Evolutionary conservation across 2,113 vertebrate genomes (phyloP).

Genomic region (Tragelaphus buxtoni): DNA sequence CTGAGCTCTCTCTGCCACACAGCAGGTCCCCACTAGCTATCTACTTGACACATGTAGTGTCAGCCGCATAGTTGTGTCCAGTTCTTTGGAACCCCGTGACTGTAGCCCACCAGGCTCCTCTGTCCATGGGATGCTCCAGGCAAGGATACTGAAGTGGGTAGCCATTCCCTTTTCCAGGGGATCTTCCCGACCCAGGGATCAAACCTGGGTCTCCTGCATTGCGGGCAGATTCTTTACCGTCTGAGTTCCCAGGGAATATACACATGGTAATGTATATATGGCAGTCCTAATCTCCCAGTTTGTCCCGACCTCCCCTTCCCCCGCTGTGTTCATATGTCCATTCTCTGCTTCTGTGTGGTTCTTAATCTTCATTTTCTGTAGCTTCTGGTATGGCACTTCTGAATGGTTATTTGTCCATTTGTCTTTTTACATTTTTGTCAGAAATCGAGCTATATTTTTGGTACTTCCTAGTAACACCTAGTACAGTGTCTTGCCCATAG

Average conservation of each 20-base stretch:
- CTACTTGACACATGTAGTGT: background rate
- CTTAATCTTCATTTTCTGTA: background rate
- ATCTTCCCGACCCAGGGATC: background rate
- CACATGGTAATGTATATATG: background rate
- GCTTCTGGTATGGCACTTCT: background rate
- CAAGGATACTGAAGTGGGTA: background rate
- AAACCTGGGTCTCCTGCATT: background rate
- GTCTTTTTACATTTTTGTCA: background rate
- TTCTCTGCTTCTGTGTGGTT: background rate
- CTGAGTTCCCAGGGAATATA: background rate
- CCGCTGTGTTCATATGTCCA: background rate
- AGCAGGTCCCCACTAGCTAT: background rate
- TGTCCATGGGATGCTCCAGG: background rate
- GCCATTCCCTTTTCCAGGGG: background rate
- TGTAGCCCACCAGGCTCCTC: background rate
- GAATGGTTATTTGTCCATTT: background rate
- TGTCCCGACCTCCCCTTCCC: background rate
- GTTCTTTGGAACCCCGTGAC: background rate
- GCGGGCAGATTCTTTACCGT: background rate
- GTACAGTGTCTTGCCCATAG: background rate
- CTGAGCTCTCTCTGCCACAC: background rate
- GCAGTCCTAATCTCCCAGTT: background rate
- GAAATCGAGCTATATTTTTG: background rate
- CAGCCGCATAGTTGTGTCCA: accelerated
- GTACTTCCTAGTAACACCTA: background rate